These are phyloP conservation scores for Drosophila falleni DNA, from an alignment of 2,888 invertebrate genomes.

Conservation along the genomic window DNA sequence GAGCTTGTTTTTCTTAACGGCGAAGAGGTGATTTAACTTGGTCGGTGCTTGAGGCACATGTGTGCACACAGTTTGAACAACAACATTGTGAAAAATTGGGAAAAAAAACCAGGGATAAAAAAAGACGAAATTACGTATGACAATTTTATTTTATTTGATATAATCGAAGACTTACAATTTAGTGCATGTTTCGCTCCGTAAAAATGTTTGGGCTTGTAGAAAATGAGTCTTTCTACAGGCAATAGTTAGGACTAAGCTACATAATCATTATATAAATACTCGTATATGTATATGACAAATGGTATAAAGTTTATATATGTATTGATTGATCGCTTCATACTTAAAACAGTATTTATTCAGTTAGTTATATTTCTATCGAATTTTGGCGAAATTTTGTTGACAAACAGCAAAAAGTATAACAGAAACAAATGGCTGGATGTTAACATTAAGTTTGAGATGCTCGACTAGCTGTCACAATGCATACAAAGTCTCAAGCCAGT, in stretches of 20 bases:
- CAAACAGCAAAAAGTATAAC: slow-evolving; percentile 49
- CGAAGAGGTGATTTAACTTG: no score
- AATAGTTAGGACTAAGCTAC: slow-evolving; percentile 72
- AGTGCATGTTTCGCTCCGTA: slow-evolving; percentile 64
- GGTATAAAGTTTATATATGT: slow-evolving; percentile 32
- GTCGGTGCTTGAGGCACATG: slow-evolving; percentile 24
- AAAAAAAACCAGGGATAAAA: no score
- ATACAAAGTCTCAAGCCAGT: slow-evolving; percentile 19
- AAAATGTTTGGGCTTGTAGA: slow-evolving; percentile 66
- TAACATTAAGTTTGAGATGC: slow-evolving; percentile 50
- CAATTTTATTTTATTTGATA: slow-evolving; percentile 69
- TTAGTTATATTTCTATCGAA: slow-evolving; percentile 43
- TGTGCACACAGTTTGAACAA: slow-evolving; percentile 24
- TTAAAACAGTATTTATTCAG: slow-evolving; percentile 73
- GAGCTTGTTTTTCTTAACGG: slow-evolving; percentile 37
- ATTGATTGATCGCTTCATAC: slow-evolving; percentile 59
- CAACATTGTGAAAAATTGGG: slow-evolving; percentile 18
- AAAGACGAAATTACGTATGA: slow-evolving; percentile 40
- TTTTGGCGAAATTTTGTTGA: slow-evolving; percentile 60
- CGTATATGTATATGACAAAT: slow-evolving; percentile 41
- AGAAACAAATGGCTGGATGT: slow-evolving; percentile 55
- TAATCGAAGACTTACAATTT: slow-evolving; percentile 66
- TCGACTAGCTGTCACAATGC: slow-evolving; percentile 12
- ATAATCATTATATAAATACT: slow-evolving; percentile 61
- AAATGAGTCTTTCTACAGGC: slow-evolving; percentile 54